These are phyloP conservation scores for Apogon talboti DNA, from an alignment of 2,797 vertebrate genomes.

Conservation along the genomic window DNA sequence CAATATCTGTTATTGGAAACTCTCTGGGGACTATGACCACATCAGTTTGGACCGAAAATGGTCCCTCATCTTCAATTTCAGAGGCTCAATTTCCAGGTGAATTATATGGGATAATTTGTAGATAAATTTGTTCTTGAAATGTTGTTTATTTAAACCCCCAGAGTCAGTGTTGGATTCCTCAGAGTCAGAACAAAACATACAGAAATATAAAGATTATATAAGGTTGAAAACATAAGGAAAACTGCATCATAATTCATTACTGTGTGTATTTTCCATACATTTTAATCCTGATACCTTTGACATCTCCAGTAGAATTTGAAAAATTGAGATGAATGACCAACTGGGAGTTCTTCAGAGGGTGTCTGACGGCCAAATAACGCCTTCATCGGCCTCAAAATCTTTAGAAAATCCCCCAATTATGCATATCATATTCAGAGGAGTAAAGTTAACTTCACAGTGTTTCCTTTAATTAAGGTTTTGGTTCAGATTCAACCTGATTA, in stretches of 20 bases:
- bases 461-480: constrained; percentile 15
- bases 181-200: constrained; percentile 11
- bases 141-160: constrained; percentile 20
- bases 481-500: constrained; percentile 18
- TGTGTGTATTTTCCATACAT: no score
- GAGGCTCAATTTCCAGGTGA: constrained; percentile 42
- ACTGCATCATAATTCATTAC: no score
- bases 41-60: constrained; percentile 28
- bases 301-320: no score
- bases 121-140: neutral
- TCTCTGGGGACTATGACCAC: constrained; percentile 29
- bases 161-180: constrained; percentile 6
- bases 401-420: neutral
- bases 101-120: neutral
- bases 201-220: neutral
- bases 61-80: constrained; percentile 41
- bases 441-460: neutral
- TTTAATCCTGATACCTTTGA: no score
- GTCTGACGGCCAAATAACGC: no score
- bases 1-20: constrained; percentile 56
- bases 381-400: no score
- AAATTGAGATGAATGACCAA: no score
- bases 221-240: no score
- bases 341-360: no score
- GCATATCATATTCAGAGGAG: neutral